Evolutionary conservation across 2,888 invertebrate genomes (phyloP).

Genomic region (Gari tellinella): DNA sequence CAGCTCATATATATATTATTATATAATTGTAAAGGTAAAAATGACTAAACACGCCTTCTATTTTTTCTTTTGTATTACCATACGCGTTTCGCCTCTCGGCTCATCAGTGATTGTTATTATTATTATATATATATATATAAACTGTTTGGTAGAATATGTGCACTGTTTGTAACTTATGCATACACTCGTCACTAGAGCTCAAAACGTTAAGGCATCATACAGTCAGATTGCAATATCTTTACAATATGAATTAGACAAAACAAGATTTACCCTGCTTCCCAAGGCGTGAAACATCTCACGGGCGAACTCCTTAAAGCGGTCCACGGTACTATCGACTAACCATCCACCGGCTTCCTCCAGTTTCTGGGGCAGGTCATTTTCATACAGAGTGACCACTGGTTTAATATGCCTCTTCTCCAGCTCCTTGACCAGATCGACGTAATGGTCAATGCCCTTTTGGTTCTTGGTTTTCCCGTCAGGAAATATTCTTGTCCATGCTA

Average conservation of each 20-base stretch:
- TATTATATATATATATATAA: too few relatives aligned
- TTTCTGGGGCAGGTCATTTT: constrained; percentile 83
- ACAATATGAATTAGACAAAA: too few relatives aligned
- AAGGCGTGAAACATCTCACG: constrained; percentile 80
- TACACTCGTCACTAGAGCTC: not conserved
- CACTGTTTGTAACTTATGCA: too few relatives aligned
- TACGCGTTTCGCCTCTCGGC: too few relatives aligned
- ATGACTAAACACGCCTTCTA: too few relatives aligned
- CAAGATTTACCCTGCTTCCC: constrained; percentile 80
- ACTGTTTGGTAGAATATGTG: too few relatives aligned
- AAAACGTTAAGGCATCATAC: not conserved
- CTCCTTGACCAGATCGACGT: constrained; percentile 90
- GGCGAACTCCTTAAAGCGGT: constrained; percentile 82
- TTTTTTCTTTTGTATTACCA: too few relatives aligned
- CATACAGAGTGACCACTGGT: constrained; percentile 87
- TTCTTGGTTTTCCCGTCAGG: constrained; percentile 86
- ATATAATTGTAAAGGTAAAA: too few relatives aligned
- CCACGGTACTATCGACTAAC: constrained; percentile 72
- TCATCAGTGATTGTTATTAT: too few relatives aligned
- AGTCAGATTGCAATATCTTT: too few relatives aligned
- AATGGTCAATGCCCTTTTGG: constrained; percentile 90
- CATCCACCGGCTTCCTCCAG: constrained; percentile 85
- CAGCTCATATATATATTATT: too few relatives aligned
- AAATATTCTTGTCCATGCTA: constrained; percentile 90
- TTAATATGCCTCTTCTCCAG: constrained; percentile 87